These are phyloP conservation scores for Hydropsyche tenuis DNA, from an alignment of 1,140 invertebrate genomes.

Conservation along the genomic window DNA sequence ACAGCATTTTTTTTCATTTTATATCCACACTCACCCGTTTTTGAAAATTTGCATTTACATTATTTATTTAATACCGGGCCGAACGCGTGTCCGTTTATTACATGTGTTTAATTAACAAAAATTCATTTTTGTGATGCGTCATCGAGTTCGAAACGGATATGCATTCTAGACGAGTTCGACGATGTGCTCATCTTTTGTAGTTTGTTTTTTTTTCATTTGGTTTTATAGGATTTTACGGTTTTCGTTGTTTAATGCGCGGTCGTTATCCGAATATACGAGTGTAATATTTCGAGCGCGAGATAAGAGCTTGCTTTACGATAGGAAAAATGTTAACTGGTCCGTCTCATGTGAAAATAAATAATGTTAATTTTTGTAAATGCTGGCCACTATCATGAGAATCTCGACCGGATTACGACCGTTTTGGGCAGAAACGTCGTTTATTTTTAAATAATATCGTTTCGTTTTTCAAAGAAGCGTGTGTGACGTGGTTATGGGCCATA, in stretches of 20 bases:
- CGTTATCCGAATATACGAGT: not conserved
- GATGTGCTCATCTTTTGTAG: too few species aligned
- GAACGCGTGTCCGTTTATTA: too few species aligned
- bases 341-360: slow-evolving; percentile 26
- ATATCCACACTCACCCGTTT: not conserved
- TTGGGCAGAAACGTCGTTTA: not conserved
- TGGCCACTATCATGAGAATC: slow-evolving; percentile 24
- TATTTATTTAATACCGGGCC: too few species aligned
- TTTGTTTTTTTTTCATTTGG: too few species aligned
- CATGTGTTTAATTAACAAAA: too few species aligned
- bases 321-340: slow-evolving; percentile 21
- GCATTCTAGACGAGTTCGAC: too few species aligned
- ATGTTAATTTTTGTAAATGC: slow-evolving; percentile 23
- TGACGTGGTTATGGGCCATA: slow-evolving; percentile 10
- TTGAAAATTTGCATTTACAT: slow-evolving; percentile 7
- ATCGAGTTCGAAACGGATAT: too few species aligned
- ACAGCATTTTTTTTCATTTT: slow-evolving; percentile 19
- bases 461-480: slow-evolving; percentile 19
- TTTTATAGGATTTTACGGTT: too few species aligned
- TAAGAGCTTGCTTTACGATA: slow-evolving; percentile 28
- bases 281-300: slow-evolving; percentile 14
- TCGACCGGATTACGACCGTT: slow-evolving; percentile 9
- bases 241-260: too few species aligned
- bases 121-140: too few species aligned
- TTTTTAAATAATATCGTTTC: not conserved